Conservation (phyloP, 2,113 vertebrate genomes). For the Galeopterus variegatus region DNA sequence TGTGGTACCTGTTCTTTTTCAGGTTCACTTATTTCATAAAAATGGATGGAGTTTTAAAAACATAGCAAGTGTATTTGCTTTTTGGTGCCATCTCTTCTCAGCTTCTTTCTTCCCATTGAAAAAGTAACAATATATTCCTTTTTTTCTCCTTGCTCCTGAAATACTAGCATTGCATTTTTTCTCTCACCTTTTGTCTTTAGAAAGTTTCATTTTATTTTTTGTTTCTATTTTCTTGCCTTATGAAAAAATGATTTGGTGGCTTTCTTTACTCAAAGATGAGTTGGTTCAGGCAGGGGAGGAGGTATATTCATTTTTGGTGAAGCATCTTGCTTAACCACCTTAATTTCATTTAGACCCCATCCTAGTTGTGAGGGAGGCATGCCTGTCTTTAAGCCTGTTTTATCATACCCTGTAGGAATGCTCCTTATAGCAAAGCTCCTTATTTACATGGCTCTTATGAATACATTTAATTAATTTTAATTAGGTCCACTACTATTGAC, state of each 20-base stretch:
- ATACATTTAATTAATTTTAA: constrained; percentile 15
- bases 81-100: constrained; percentile 12
- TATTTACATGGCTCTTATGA: not conserved
- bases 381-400: not conserved
- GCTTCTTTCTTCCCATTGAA: not conserved
- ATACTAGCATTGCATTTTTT: not conserved
- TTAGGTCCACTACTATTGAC: not conserved
- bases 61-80: not conserved
- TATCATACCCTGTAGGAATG: not conserved
- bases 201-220: not conserved
- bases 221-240: constrained; percentile 46
- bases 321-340: not conserved
- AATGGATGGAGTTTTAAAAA: constrained; percentile 33
- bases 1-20: not conserved
- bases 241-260: not conserved
- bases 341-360: not conserved
- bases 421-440: not conserved
- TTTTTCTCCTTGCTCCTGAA: not conserved
- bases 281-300: not conserved
- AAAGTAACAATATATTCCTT: not conserved
- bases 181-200: not conserved
- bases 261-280: not conserved
- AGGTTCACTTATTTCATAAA: not conserved
- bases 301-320: not conserved
- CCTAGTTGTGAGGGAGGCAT: not conserved